Percentiles rank a stretch among this genome's conserved stretches.
These are phyloP conservation scores for Saguinus midas DNA, from an alignment of 2,113 vertebrate genomes.

Conservation along the genomic window DNA sequence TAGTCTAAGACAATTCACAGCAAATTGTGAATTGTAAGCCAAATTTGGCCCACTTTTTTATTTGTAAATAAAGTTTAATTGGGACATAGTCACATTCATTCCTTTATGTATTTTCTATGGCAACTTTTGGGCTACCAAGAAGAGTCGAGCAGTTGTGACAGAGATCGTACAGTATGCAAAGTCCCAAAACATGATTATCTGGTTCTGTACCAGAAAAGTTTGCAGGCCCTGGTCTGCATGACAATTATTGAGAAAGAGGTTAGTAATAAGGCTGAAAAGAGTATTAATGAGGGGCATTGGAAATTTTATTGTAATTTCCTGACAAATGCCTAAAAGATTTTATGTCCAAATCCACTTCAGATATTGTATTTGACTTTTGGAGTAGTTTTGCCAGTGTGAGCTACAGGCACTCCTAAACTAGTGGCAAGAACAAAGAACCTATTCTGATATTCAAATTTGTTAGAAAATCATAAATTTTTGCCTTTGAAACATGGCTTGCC, in stretches of 20 bases:
- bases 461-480: conserved; percentile 21
- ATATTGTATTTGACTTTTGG: neutral
- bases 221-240: neutral
- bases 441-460: neutral
- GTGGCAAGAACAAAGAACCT: neutral
- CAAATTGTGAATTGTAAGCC: neutral
- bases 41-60: neutral
- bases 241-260: neutral
- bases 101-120: neutral
- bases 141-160: neutral
- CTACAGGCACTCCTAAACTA: neutral
- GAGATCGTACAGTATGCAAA: neutral
- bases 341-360: neutral
- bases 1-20: neutral
- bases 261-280: conserved; percentile 4
- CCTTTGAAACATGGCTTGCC: neutral
- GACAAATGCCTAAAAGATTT: neutral
- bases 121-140: neutral
- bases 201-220: neutral
- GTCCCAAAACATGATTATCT: neutral
- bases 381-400: neutral
- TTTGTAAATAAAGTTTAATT: conserved; percentile 26
- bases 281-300: neutral
- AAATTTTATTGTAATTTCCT: neutral
- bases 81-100: neutral